A percentile compares a stretch with the other conserved stretches of the same genome.
Conservation (phyloP, 2,797 vertebrate species). For the Enteromius radiatus region DNA sequence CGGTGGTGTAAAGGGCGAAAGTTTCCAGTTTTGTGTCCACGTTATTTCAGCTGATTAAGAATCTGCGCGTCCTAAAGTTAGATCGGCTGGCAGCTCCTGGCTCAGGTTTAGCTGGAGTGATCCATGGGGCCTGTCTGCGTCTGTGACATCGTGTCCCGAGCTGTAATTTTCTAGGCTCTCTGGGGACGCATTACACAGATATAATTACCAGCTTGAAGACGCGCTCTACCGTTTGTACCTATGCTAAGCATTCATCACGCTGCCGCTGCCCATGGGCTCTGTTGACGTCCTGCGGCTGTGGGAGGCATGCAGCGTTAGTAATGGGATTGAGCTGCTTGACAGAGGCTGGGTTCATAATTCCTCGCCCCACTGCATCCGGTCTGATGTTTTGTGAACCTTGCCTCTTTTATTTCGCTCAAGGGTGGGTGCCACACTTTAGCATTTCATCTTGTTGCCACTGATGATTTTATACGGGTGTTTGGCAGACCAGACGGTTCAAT, state of each 20-base stretch:
- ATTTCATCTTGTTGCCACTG: constrained; percentile 12
- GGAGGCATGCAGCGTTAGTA: constrained; percentile 29
- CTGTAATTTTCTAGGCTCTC: constrained; percentile 66
- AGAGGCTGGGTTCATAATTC: constrained; percentile 38
- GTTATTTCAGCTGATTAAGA: constrained; percentile 11
- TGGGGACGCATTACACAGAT: constrained; percentile 66
- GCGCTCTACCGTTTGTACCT: constrained; percentile 60
- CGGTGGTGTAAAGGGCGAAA: neutral
- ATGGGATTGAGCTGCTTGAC: constrained; percentile 34
- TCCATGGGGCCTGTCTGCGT: constrained; percentile 64
- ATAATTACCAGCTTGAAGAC: constrained; percentile 73
- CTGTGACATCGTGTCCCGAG: constrained; percentile 63
- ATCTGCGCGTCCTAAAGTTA: neutral
- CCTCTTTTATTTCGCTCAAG: constrained; percentile 19
- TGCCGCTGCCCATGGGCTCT: neutral
- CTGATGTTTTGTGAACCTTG: constrained; percentile 5
- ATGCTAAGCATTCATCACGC: constrained; percentile 66
- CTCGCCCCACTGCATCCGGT: constrained; percentile 13
- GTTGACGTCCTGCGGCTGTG: constrained; percentile 11
- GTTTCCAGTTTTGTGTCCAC: neutral
- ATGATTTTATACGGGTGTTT: neutral
- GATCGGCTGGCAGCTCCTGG: neutral
- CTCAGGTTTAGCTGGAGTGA: constrained; percentile 57
- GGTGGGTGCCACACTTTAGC: neutral
- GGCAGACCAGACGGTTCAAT: neutral